Evolutionary conservation across 2,797 vertebrate genomes (phyloP), one percentile per base, ranked within the genome.

Genomic region (Anisognathus igniventris): DNA sequence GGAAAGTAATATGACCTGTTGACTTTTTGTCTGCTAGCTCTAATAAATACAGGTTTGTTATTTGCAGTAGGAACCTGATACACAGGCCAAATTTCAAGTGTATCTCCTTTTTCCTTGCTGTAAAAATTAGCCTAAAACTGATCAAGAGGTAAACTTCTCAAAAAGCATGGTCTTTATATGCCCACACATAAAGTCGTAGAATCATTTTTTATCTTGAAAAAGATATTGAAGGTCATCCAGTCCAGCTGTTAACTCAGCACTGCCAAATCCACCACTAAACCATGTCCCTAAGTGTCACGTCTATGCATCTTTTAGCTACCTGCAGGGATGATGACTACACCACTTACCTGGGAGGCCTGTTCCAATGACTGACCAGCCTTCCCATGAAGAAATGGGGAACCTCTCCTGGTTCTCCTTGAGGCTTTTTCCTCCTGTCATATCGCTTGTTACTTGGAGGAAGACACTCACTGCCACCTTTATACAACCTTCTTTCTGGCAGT

Each of bases 391-490:
- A 22, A 0, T 33, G 48, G 27, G 48, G 64, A 85, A 33, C 13
- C 11, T 79, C 11, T 48, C 15, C 16, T 72, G 25, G 8, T 8
- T 4, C 27, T 77, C 7, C 24, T 27, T 30, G 23, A 77, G 23
- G 12, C 33, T 9, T 3, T 62, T 66, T 72, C 14, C 10, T 56
- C 33, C 51, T 30, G 6, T 56, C 37, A 9, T 30, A 2, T 9
- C 4, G 1, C 30, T 61, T 61, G 9, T 35, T 61, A 20, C 5
- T 4, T 35, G 6, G 12, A 6, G 37, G 20, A 76, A 76, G 40
- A 71, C n/a, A 40, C 14, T 1, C 0, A 28, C 10, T 39, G 12
- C 28, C 40, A 25, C 21, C 9, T 76, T 6, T 0, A 23, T 47
- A 42, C 31, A 64, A 1, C 10, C 39, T 42, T 15, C 23, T 61